A percentile compares a stretch with the other conserved stretches of the same genome.
Conservation (phyloP, 1,140 invertebrate genomes). For the Probaryconus sp. region DNA sequence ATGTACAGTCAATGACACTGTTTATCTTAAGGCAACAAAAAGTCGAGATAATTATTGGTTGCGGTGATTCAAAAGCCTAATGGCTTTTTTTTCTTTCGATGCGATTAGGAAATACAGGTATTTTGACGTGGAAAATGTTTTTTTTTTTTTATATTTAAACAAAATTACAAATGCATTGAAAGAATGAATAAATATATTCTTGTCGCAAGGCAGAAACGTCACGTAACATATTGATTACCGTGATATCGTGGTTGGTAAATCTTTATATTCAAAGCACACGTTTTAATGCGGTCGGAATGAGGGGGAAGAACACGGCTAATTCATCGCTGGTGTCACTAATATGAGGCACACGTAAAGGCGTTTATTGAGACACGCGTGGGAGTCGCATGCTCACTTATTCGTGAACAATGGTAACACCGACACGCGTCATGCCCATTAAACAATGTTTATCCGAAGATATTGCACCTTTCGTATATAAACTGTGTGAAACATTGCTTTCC, state of each 20-base stretch:
- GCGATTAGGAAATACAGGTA: too few relatives aligned
- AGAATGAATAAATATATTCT: too few relatives aligned
- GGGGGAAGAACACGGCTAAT: conserved; percentile 14
- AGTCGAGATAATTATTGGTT: too few relatives aligned
- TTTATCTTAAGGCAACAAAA: too few relatives aligned
- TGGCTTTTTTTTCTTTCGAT: too few relatives aligned
- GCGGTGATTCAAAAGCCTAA: too few relatives aligned
- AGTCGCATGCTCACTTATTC: conserved; percentile 48
- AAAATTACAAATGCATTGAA: too few relatives aligned
- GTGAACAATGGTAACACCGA: conserved; percentile 41
- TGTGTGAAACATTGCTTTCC: conserved; percentile 46
- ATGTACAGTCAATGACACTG: too few relatives aligned
- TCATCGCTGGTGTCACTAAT: conserved; percentile 43
- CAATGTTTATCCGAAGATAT: conserved; percentile 55
- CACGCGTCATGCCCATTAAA: conserved; percentile 59
- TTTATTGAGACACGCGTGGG: conserved; percentile 52
- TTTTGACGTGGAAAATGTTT: too few relatives aligned
- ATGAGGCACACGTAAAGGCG: conserved; percentile 35
- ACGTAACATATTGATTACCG: conserved; percentile 18
- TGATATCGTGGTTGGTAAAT: conserved; percentile 28
- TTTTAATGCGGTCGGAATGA: conserved; percentile 30
- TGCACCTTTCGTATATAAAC: conserved; percentile 48
- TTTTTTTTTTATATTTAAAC: too few relatives aligned
- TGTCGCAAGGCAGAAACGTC: not conserved
- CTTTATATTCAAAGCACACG: conserved; percentile 30